Evolutionary conservation across 1,140 invertebrate genomes (phyloP), one percentile per base, ranked within the genome.

Genomic region (Drosophila ironensis): DNA sequence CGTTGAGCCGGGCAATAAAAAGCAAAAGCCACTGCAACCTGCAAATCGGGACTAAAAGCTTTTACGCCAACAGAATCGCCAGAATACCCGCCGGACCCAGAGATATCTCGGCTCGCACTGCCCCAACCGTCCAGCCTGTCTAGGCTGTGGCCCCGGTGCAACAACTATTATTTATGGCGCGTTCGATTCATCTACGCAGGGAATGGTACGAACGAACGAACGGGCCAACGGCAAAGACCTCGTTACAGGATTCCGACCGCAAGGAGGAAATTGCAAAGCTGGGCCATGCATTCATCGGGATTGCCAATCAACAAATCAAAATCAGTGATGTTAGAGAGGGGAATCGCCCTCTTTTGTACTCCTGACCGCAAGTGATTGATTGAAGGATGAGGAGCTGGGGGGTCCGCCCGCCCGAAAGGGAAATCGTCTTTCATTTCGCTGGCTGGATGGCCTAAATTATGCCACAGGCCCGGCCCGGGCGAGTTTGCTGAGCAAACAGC

Each of bases 221-320:
- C n/a, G n/a, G n/a, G n/a, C n/a, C n/a, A 14, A 33, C 11, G 3
- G 0, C 19, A 17, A 28, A 27, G 56, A 46, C 27, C 54, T 16
- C 53, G 14, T 25, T 44, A 8, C 16, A 3, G 41, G 41, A 8
- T 16, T 11, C 41, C 7, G 25, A 64, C 33, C 45, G 37, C 45
- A 54, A n/a, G 51, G 4, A 64, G 59, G 57, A 64, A 63, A 48
- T 61, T 37, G 40, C 59, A 60, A 24, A 44, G n/a, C 28, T 61
- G 28, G 17, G 46, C n/a, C 50, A 59, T 47, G 72, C 71, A 53
- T 66, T 56, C 45, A 53, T 9, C 19, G 60, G 57, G 40, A 66
- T 61, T 50, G 68, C 24, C 67, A 72, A 53, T 67, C 61, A 76
- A 81, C 76, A 82, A 81, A 81, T 81, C 76, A 81, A 82, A 82